Base-by-base conservation (phyloP, 2,797 vertebrate species). In the Atherinosoma microstoma region DNA sequence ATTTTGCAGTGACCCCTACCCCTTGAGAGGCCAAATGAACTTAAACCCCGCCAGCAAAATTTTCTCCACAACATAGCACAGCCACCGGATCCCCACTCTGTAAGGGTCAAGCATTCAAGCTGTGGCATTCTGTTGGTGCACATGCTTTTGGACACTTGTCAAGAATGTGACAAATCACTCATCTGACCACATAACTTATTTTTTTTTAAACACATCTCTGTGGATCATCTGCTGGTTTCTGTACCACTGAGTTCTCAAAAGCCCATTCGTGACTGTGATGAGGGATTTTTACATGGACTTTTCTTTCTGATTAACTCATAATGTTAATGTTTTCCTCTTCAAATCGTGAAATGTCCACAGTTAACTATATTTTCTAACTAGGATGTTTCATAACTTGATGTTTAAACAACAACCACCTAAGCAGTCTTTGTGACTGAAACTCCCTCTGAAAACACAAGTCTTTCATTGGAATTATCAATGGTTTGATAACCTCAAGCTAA, bases 11-110 rank as follows among this genome's bases (percentile, higher is more conserved):
- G 42, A 49, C 45, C 53, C 11, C 4, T 30, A 4, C 20, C 38
- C 34, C 20, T 11, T 35, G 18, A 20, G 40, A 47, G 65, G 65
- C 45, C 10, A 58, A 45, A 38, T 34, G 65, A 38, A 32, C 65
- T 11, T 18, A 1, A n/a, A 54, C 20, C 30, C 29, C 2, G 20
- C 38, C 27, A 22, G n/a, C 38, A 11, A 8, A 38, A 45, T 42
- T 13, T n/a, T 67, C 42, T 54, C 34, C 16, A 3, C 35, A 36
- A 32, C 47, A 36, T 10, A 29, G 49, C 64, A n/a, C 34, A 38
- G 49, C 45, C 62, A 64, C 18, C 18, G 1, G 63, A 65, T 24
- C 53, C 12, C 24, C 54, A 34, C 5, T 34, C 64, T 45, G 27
- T 12, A 18, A 8, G 47, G 47, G 29, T 18, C 65, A 24, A 9